These are phyloP conservation scores for Epirrhoe tristata DNA, from an alignment of 2,888 invertebrate genomes.

Conservation along the genomic window DNA sequence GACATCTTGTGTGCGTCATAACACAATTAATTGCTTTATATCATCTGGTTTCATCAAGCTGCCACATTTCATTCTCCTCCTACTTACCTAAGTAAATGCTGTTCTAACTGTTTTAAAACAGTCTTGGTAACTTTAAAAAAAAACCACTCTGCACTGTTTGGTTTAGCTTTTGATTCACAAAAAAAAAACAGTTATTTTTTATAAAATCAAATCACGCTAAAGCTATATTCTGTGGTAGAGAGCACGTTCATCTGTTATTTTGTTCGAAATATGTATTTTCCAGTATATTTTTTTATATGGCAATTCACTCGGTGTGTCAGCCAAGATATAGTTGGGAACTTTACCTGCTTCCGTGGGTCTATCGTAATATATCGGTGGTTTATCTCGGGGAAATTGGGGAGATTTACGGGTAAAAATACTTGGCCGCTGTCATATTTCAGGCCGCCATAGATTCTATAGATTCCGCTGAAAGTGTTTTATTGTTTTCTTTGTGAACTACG, in stretches of 20 bases:
- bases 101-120: no score
- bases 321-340: slow-evolving; percentile 45
- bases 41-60: neutral
- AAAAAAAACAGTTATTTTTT: no score
- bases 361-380: slow-evolving; percentile 45
- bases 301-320: slow-evolving; percentile 19
- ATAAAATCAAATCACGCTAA: no score
- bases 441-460: slow-evolving; percentile 26
- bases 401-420: slow-evolving; percentile 37
- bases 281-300: no score
- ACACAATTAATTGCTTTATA: no score
- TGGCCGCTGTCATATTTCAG: slow-evolving; percentile 32
- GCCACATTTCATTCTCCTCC: neutral
- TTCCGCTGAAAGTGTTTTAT: slow-evolving; percentile 29
- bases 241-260: neutral
- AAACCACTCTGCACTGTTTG: no score
- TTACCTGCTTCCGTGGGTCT: slow-evolving; percentile 48
- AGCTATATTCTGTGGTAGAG: no score
- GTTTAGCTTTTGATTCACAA: no score
- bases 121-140: neutral
- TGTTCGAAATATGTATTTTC: neutral
- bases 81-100: no score
- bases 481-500: slow-evolving; percentile 14
- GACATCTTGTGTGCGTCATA: no score
- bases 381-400: slow-evolving; percentile 42